Evolutionary conservation across 1,140 invertebrate species (phyloP), one percentile per base, ranked within the genome.

Genomic region (Saccostrea cuccullata): DNA sequence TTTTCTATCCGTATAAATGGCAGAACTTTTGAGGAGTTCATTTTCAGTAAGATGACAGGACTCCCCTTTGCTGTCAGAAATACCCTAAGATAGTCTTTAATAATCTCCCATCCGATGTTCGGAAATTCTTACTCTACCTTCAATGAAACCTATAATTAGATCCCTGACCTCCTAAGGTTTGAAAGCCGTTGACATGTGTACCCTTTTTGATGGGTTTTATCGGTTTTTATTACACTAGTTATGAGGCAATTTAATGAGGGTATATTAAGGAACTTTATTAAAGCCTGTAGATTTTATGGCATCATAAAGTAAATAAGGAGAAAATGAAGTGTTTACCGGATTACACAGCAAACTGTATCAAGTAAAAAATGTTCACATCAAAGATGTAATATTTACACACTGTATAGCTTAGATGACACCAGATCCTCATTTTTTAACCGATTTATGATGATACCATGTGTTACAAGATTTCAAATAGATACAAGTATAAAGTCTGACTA

Each of bases 181-280:
- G 30, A 77, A 26, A 77, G 70, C 70, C 26, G 11, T 26, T 12
- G 23, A 30, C 23, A 77, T 30, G 26, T 77, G 13, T 36, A 30
- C 70, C 70, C 17, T 30, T 77, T 77, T 77, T 77, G 23, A 77
- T 40, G 70, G 13, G 30, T 77, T 77, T 30, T 77, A 77, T 77
- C 70, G 2, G 30, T 12, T 77, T 26, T 64, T 36, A 30, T 26
- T 77, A 77, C 30, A 23, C 26, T 30, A 77, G 26, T 77, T 77
- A 77, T 26, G 26, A 12, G 70, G 23, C 30, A 26, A 77, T 77
- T 30, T 30, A 77, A 77, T 36, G 12, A 26, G 2, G 26, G 26
- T 30, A 77, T 36, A 77, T 30, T 77, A 26, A 77, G 70, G 26
- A 77, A 77, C 23, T 77, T 26, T 77, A 77, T 36, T 15, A 77